Evolutionary conservation across 2,113 vertebrate species (phyloP).

Genomic region (Notarius quadriscutis): DNA sequence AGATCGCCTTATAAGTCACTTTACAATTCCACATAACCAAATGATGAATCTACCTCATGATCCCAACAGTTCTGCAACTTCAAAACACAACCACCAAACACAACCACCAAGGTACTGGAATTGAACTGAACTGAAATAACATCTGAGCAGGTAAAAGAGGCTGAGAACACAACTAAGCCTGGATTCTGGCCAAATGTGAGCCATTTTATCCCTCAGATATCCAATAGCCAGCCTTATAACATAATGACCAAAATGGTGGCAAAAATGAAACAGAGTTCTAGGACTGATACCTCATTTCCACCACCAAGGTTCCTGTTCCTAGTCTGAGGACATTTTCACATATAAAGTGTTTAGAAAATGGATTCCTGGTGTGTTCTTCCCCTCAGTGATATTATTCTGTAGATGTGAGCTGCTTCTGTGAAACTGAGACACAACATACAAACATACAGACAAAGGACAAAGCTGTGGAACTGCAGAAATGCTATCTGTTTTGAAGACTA

Average conservation of each 20-base stretch:
- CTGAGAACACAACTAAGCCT: slow-evolving; percentile 48
- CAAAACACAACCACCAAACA: not conserved
- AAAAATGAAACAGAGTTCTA: slow-evolving; percentile 17
- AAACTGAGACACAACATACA: not conserved
- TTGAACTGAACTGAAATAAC: not conserved
- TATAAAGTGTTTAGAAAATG: no score
- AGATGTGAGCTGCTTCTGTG: not conserved
- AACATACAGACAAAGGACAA: not conserved
- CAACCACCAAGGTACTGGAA: not conserved
- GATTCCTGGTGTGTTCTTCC: not conserved
- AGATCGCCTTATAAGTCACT: not conserved
- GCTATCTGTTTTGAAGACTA: not conserved
- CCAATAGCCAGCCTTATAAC: slow-evolving; percentile 30
- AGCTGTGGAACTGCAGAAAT: not conserved
- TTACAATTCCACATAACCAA: not conserved
- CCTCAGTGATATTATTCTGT: not conserved
- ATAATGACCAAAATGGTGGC: slow-evolving; percentile 49
- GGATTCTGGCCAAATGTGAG: not conserved
- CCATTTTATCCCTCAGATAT: not conserved
- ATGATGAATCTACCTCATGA: not conserved
- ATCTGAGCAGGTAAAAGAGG: not conserved
- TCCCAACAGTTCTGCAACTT: not conserved
- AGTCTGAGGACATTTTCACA: not conserved
- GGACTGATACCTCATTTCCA: not conserved
- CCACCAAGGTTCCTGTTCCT: not conserved